A percentile compares a stretch with the other conserved stretches of the same genome.
Conservation (phyloP, 2,888 invertebrate species). For the Bursaphelenchus okinawaensis region DNA sequence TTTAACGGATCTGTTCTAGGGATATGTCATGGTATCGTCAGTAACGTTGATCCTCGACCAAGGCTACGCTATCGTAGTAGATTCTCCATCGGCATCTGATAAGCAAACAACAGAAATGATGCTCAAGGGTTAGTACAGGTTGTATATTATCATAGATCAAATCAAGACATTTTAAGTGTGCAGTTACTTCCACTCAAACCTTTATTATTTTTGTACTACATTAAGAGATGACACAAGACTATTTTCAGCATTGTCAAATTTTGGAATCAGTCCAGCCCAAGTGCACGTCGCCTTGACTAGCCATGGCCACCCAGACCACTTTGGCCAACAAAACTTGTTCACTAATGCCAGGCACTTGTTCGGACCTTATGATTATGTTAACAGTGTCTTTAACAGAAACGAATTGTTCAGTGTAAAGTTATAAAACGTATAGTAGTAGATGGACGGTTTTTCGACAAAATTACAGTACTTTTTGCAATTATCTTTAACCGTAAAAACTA, state of each 20-base stretch:
- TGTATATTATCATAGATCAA: not conserved
- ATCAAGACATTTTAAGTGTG: not conserved
- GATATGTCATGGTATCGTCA: conserved; percentile 34
- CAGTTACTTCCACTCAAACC: not conserved
- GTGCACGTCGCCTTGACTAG: conserved; percentile 47
- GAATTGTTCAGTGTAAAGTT: conserved; percentile 33
- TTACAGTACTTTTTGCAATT: too few relatives aligned
- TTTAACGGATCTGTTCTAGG: conserved; percentile 1
- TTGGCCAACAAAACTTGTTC: conserved; percentile 43
- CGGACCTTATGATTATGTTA: conserved; percentile 47
- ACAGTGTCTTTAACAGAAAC: conserved; percentile 38
- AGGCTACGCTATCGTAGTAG: conserved; percentile 48
- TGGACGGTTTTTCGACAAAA: not conserved
- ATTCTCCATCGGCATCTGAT: conserved; percentile 49
- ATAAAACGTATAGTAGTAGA: not conserved
- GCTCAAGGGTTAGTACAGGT: conserved; percentile 34
- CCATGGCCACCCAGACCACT: conserved; percentile 44
- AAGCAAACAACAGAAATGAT: conserved; percentile 40
- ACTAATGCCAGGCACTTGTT: conserved; percentile 52
- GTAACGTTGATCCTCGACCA: conserved; percentile 45
- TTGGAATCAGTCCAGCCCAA: conserved; percentile 38
- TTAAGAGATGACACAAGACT: not conserved
- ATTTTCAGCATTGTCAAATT: conserved; percentile 23
- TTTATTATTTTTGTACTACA: not conserved
- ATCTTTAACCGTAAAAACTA: too few relatives aligned